phyloP scores from a whole-genome alignment of 1,140 invertebrate species.

The Catajapyx aquilonaris region DNA sequence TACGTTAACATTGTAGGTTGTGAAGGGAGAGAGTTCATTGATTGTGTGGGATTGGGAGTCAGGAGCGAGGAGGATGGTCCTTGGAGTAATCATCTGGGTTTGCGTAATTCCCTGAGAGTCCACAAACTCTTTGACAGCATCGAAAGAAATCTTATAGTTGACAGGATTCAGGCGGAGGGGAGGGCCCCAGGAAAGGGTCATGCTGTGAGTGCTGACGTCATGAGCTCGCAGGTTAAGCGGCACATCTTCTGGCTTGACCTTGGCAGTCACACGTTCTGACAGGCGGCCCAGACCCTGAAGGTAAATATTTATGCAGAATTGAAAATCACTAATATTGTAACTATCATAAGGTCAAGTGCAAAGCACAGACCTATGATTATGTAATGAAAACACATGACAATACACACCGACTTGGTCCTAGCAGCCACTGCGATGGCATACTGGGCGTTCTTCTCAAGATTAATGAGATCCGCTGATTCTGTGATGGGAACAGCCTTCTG shows the following conservation, averaged over 20 bases:
- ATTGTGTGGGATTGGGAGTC: slow-evolving; percentile 46
- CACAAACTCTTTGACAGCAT: slow-evolving; percentile 84
- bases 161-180: slow-evolving; percentile 73
- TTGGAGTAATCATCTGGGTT: slow-evolving; percentile 53
- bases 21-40: slow-evolving; percentile 76
- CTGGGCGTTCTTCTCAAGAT: slow-evolving; percentile 71
- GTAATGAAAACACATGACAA: no score
- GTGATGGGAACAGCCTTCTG: slow-evolving; percentile 64
- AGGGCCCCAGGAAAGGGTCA: slow-evolving; percentile 80
- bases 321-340: no score
- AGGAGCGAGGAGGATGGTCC: slow-evolving; percentile 46
- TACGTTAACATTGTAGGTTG: slow-evolving; percentile 85
- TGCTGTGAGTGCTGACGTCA: slow-evolving; percentile 70
- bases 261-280: slow-evolving; percentile 49
- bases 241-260: slow-evolving; percentile 77
- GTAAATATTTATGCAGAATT: no score
- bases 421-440: slow-evolving; percentile 85
- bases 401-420: slow-evolving; percentile 45
- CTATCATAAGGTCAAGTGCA: no score
- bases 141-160: slow-evolving; percentile 76
- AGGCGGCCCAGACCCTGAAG: slow-evolving; percentile 25
- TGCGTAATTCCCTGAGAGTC: slow-evolving; percentile 84
- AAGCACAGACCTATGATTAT: no score
- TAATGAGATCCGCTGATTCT: slow-evolving; percentile 71
- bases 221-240: slow-evolving; percentile 65